Percentiles rank a stretch among this genome's conserved stretches.
phyloP scores from a whole-genome alignment of 2,113 vertebrate species.

The Piliocolobus tephrosceles region DNA sequence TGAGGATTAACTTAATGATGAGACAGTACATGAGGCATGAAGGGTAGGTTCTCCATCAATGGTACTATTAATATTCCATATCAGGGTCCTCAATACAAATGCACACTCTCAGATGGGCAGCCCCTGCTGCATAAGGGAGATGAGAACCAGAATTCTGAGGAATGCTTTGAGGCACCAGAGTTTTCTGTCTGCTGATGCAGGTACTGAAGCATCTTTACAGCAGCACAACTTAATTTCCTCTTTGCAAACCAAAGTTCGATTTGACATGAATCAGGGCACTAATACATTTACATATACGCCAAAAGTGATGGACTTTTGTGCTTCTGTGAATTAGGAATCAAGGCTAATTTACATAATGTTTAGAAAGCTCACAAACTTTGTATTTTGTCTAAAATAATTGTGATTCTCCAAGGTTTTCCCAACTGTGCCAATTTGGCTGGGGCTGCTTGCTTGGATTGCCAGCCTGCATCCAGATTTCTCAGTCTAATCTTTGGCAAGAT shows the following conservation, averaged over 20 bases:
- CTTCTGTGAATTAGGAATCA: slow-evolving; percentile 62
- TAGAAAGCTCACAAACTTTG: slow-evolving; percentile 80
- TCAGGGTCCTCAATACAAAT: neutral
- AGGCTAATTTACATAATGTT: slow-evolving; percentile 77
- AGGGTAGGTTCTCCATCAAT: neutral
- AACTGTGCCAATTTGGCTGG: slow-evolving; percentile 78
- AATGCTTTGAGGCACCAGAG: neutral
- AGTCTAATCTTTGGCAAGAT: slow-evolving; percentile 81
- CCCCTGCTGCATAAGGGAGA: neutral
- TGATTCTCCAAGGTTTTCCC: slow-evolving; percentile 78
- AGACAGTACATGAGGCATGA: neutral
- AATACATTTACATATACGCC: slow-evolving; percentile 16
- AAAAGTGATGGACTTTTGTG: slow-evolving; percentile 54
- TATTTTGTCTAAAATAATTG: slow-evolving; percentile 81
- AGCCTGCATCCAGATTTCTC: slow-evolving; percentile 81
- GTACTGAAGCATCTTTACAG: neutral
- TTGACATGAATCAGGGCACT: neutral
- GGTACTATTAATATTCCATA: neutral
- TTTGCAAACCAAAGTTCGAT: slow-evolving; percentile 22
- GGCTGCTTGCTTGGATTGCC: slow-evolving; percentile 68
- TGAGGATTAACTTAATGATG: neutral
- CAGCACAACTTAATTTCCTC: neutral
- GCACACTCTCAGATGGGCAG: neutral
- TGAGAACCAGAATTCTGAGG: slow-evolving; percentile 8
- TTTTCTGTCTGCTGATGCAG: neutral